Conservation (phyloP, 2,888 invertebrate genomes). For the Gisinianus flammeolus region DNA sequence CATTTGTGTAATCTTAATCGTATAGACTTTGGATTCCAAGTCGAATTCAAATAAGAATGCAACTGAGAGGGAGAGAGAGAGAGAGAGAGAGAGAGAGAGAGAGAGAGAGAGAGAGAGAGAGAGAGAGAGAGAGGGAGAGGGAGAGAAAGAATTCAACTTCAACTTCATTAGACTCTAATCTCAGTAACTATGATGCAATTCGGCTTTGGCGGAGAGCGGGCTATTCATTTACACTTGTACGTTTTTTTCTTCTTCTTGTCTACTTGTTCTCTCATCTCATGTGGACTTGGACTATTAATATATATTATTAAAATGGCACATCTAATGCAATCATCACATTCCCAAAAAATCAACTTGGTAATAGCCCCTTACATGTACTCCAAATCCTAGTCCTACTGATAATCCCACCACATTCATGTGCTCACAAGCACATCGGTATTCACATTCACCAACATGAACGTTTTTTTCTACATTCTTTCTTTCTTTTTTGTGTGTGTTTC, state of each 20-base stretch:
- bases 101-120: too few species aligned
- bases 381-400: neutral
- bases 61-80: neutral
- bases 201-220: neutral
- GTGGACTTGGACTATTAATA: neutral
- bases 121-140: too few species aligned
- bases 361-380: neutral
- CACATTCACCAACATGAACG: too few species aligned
- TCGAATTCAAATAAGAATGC: too few species aligned
- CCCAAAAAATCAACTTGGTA: neutral
- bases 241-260: neutral
- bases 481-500: neutral
- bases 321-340: neutral
- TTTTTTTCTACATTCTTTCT: neutral
- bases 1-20: slow-evolving; percentile 8
- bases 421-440: neutral
- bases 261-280: neutral
- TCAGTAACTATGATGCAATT: neutral
- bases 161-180: neutral
- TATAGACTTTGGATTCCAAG: too few species aligned
- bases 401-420: neutral
- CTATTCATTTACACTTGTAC: neutral
- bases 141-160: neutral
- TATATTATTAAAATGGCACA: neutral
- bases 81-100: neutral